Conservation (phyloP, 2,888 invertebrate genomes). For the Hirtodrosophila confusa region DNA sequence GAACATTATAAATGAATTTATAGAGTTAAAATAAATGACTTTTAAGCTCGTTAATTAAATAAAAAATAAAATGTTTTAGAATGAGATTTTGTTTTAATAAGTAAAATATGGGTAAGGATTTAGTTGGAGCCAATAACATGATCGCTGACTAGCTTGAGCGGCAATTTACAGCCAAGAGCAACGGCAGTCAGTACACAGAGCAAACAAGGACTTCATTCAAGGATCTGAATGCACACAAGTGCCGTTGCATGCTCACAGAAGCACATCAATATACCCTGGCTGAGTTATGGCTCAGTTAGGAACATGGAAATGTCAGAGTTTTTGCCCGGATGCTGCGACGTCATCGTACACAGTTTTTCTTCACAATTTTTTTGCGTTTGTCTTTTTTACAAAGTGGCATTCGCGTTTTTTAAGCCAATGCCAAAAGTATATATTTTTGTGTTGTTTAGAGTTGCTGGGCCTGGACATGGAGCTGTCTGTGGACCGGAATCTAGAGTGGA, state of each 20-base stretch:
- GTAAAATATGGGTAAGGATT: too few relatives aligned
- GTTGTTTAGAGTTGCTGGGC: slow-evolving; percentile 7
- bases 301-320: slow-evolving; percentile 57
- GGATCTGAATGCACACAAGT: not conserved
- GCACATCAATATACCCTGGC: slow-evolving; percentile 19
- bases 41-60: too few relatives aligned
- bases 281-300: slow-evolving; percentile 27
- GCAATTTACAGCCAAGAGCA: too few relatives aligned
- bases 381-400: slow-evolving; percentile 24
- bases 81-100: too few relatives aligned
- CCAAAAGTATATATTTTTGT: slow-evolving; percentile 11
- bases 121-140: too few relatives aligned
- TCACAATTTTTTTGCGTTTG: not conserved
- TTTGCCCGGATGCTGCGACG: slow-evolving; percentile 32
- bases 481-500: slow-evolving; percentile 49
- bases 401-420: slow-evolving; percentile 35
- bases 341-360: slow-evolving; percentile 1
- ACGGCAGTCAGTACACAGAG: too few relatives aligned
- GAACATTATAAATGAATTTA: too few relatives aligned
- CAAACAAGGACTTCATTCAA: too few relatives aligned
- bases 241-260: slow-evolving; percentile 1
- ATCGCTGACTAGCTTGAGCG: too few relatives aligned
- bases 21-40: too few relatives aligned
- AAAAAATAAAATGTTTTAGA: too few relatives aligned
- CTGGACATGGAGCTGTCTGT: slow-evolving; percentile 5